Evolutionary conservation across 2,888 invertebrate species (phyloP).

Genomic region (Disparrhopalites patrizii): DNA sequence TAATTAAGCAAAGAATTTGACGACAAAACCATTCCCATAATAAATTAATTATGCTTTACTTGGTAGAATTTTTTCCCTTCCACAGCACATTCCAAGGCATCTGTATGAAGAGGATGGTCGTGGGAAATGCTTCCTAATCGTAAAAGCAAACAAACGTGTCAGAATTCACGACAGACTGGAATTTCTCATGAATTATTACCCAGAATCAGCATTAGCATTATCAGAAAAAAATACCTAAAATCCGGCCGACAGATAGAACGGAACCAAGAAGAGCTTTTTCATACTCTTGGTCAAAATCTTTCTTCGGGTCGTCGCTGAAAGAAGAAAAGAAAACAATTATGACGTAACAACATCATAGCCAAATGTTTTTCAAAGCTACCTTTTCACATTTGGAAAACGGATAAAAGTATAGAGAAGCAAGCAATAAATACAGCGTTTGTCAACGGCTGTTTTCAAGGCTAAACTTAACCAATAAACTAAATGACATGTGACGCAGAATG

Average conservation of each 20-base stretch:
- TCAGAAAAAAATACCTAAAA: conserved; percentile 31
- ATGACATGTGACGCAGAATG: no score
- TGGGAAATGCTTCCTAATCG: conserved; percentile 42
- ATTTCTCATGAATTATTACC: no score
- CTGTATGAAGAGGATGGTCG: conserved; percentile 46
- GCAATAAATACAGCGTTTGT: no score
- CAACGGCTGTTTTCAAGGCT: no score
- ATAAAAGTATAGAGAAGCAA: no score
- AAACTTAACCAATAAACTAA: no score
- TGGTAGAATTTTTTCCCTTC: conserved; percentile 43
- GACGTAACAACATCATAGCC: no score
- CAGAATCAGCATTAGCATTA: not conserved
- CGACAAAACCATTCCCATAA: not conserved
- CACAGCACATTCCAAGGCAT: conserved; percentile 42
- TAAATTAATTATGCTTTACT: conserved; percentile 31
- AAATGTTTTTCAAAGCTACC: no score
- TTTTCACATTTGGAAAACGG: no score
- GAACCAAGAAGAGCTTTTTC: conserved; percentile 44
- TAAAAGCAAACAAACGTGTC: no score
- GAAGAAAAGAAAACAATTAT: no score
- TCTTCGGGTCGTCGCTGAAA: conserved; percentile 41
- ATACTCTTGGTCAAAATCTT: conserved; percentile 40
- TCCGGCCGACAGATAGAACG: conserved; percentile 42
- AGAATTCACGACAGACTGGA: no score
- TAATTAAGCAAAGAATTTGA: not conserved